These are phyloP conservation scores for Cnemophilus loriae DNA, from an alignment of 2,113 vertebrate genomes.

Conservation along the genomic window DNA sequence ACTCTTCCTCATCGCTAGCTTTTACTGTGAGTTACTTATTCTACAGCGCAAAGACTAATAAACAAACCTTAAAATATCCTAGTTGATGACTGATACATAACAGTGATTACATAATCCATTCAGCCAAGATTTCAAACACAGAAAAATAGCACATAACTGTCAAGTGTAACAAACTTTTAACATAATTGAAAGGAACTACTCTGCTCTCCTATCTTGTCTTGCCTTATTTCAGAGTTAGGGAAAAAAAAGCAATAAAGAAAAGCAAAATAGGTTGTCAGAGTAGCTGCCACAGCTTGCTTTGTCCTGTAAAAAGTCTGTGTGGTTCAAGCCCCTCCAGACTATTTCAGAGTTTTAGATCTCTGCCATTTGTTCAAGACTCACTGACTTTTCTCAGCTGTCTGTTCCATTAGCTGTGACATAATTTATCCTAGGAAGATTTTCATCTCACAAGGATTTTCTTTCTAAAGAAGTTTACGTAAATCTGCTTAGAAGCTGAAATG, in stretches of 20 bases:
- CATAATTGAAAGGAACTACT: not conserved
- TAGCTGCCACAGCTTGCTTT: not conserved
- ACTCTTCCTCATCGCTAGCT: not conserved
- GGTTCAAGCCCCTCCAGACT: not conserved
- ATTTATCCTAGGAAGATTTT: not conserved
- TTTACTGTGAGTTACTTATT: not conserved
- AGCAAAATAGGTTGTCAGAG: not conserved
- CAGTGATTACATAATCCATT: not conserved
- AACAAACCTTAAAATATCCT: not conserved
- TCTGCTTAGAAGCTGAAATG: not conserved
- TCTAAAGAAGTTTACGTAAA: not conserved
- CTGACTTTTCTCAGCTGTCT: not conserved
- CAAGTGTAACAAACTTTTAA: not conserved
- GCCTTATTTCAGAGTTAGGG: not conserved
- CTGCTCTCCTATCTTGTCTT: not conserved
- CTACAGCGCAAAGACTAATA: not conserved
- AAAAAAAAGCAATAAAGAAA: not conserved
- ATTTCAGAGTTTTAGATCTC: not conserved
- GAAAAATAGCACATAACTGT: not conserved
- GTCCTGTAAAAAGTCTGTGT: not conserved
- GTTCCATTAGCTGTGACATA: not conserved
- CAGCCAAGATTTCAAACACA: not conserved
- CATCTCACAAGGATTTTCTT: not conserved
- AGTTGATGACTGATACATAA: not conserved
- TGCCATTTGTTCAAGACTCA: not conserved